Evolutionary conservation across 1,140 invertebrate genomes (phyloP), one percentile per base, ranked within the genome.

Genomic region (Macrostomum lignano): DNA sequence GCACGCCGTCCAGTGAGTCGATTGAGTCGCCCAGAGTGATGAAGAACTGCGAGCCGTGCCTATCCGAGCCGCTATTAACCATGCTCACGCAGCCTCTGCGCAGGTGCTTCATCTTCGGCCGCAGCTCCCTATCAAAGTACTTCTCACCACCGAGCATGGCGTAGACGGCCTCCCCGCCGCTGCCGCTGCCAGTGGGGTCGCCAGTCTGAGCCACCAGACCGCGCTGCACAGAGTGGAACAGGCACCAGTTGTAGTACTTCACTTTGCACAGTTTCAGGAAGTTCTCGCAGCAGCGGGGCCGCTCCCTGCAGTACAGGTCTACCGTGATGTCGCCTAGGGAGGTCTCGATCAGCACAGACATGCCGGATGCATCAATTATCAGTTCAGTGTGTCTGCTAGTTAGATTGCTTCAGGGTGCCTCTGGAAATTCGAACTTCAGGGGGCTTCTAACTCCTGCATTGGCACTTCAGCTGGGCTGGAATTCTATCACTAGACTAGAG

Each of bases 191-290:
- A 7, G 70, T 73, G 0, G 86, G 88, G 65, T 98, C 91, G 2
- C 91, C 91, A 30, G 81, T 82, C 65, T 98, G 91, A 1, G 86
- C 84, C 41, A 96, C 81, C 47, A 94, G 91, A 42, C 81, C 75
- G 48, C 68, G 66, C 58, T 64, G 40, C 22, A 36, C 19, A 1
- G 72, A 73, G 48, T 91, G 78, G 51, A 98, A 88, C 7, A 93
- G 57, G 52, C 71, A 75, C 54, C 71, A 81, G 58, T 98, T 96
- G 65, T 94, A 98, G 55, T 88, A 94, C 51, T 98, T 98, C 19
- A 84, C 66, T 61, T 91, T 93, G 62, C 91, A 98, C 20, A 98
- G 60, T 57, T 96, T 96, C 20, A 98, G 48, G 48, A 98, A 98
- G 54, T 98, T 98, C 15, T 74, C 55, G 46, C 76, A 82, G 44